phyloP scores from a whole-genome alignment of 2,113 vertebrate genomes.

The Bettongia penicillata region DNA sequence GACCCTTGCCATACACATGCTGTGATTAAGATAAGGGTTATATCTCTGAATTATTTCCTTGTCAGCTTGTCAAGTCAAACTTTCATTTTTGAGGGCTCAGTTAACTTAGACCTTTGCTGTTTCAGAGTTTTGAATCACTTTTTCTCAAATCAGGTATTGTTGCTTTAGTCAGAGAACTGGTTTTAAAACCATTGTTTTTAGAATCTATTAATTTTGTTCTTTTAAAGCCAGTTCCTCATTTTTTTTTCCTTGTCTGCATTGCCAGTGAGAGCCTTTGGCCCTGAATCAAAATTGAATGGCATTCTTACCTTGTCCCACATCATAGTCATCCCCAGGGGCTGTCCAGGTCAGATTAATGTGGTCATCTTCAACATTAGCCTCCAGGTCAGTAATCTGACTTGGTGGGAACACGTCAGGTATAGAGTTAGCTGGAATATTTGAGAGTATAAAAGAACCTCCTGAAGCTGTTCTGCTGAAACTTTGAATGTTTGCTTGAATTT shows the following conservation, averaged over 20 bases:
- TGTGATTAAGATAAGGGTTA: not conserved
- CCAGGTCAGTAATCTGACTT: slow-evolving; percentile 82
- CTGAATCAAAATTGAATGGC: not conserved
- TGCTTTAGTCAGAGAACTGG: too few species aligned
- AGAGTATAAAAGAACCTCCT: slow-evolving; percentile 76
- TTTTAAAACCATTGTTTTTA: too few species aligned
- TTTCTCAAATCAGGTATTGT: not conserved
- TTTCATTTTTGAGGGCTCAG: too few species aligned
- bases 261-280: not conserved
- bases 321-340: slow-evolving; percentile 80
- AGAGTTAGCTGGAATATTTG: not conserved
- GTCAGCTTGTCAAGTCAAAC: too few species aligned
- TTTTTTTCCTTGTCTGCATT: not conserved
- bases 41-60: not conserved
- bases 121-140: not conserved
- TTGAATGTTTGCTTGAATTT: slow-evolving; percentile 18
- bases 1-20: not conserved
- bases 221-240: not conserved
- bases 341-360: slow-evolving; percentile 80
- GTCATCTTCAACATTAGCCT: slow-evolving; percentile 65
- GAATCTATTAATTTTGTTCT: not conserved
- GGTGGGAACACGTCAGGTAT: slow-evolving; percentile 75
- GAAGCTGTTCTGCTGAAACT: slow-evolving; percentile 78
- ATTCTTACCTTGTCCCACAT: slow-evolving; percentile 79
- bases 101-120: too few species aligned